Evolutionary conservation across 2,888 invertebrate genomes (phyloP).

Genomic region (Ferdinandea cuprea): DNA sequence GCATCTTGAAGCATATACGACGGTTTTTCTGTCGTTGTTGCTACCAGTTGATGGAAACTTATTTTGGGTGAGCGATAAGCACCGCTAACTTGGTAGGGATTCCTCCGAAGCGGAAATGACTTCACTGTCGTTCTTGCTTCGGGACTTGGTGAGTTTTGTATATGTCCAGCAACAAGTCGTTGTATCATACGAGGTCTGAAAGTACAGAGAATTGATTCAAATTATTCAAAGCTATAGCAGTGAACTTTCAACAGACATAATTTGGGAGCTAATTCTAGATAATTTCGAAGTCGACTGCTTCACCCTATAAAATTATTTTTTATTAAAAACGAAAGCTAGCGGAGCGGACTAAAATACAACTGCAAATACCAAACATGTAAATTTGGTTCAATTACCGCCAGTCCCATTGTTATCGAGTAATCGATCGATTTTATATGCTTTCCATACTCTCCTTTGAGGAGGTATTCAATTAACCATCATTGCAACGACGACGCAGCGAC

Average conservation of each 20-base stretch:
- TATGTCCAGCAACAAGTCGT: conserved; percentile 88
- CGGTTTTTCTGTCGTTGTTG: conserved; percentile 60
- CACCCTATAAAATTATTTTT: conserved; percentile 1
- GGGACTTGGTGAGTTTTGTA: conserved; percentile 81
- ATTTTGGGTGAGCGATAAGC: conserved; percentile 76
- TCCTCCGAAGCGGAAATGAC: conserved; percentile 75
- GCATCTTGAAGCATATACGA: conserved; percentile 39
- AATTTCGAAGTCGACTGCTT: too few species aligned
- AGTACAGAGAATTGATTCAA: conserved; percentile 32
- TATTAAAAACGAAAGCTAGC: conserved; percentile 3
- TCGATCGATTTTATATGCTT: conserved; percentile 38
- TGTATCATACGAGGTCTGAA: conserved; percentile 85
- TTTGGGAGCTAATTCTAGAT: not conserved
- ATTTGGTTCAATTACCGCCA: conserved; percentile 21
- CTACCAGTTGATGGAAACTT: conserved; percentile 33
- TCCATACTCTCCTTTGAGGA: not conserved
- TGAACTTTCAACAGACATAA: not conserved
- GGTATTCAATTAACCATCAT: conserved; percentile 6
- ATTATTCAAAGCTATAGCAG: not conserved
- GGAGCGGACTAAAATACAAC: not conserved
- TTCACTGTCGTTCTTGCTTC: conserved; percentile 39
- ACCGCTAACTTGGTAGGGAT: conserved; percentile 75
- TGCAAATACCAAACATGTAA: conserved; percentile 5
- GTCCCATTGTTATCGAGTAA: conserved; percentile 20
- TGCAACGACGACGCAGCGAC: not conserved